phyloP scores from a whole-genome alignment of 2,113 vertebrate genomes.

The Ameiurus melas region DNA sequence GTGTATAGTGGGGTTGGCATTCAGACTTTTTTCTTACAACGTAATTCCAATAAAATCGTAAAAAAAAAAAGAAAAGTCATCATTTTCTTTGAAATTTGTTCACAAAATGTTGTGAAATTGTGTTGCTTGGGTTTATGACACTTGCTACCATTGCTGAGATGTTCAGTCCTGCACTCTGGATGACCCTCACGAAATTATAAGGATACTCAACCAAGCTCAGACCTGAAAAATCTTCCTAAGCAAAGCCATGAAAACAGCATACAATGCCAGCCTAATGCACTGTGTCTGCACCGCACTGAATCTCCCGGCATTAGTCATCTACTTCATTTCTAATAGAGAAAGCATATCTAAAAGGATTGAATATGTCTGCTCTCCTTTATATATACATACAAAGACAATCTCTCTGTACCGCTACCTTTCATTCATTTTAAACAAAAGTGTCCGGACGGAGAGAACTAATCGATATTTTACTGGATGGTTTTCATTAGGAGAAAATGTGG shows the following conservation, averaged over 20 bases:
- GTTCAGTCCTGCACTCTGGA: conserved; percentile 4
- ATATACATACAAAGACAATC: not conserved
- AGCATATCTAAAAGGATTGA: conserved; percentile 6
- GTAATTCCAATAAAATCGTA: not conserved
- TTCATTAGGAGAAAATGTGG: not conserved
- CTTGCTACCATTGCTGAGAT: not conserved
- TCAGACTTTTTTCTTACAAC: too few species aligned
- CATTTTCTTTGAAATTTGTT: not conserved
- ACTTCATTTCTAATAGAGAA: not conserved
- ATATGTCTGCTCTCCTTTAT: not conserved
- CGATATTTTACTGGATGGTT: conserved; percentile 19
- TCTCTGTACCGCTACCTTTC: not conserved
- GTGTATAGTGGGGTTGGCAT: too few species aligned
- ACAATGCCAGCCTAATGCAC: conserved; percentile 14
- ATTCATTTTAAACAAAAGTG: not conserved
- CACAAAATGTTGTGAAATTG: not conserved
- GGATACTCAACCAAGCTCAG: conserved; percentile 6
- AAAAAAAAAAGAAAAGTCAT: not conserved
- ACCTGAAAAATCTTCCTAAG: conserved; percentile 13
- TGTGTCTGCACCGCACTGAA: not conserved
- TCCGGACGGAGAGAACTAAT: not conserved
- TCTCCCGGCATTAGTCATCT: not conserved
- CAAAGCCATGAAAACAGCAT: not conserved
- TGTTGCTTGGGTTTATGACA: not conserved
- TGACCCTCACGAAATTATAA: conserved; percentile 9